Conservation (phyloP, 2,888 invertebrate species). For the Leptopterna dolabrata region DNA sequence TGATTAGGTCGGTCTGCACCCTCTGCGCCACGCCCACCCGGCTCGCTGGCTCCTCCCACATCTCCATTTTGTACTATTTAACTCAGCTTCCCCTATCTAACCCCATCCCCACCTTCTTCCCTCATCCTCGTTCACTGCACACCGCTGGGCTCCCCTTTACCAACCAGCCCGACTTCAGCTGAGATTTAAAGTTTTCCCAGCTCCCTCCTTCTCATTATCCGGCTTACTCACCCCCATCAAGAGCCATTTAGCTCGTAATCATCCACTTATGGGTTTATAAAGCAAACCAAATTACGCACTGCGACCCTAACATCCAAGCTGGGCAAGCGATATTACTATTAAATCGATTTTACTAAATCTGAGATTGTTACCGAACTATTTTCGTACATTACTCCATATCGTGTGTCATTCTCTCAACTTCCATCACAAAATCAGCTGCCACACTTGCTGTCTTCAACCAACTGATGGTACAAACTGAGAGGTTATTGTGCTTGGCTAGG, state of each 20-base stretch:
- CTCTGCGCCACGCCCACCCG: conserved; percentile 13
- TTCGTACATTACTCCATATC: too few relatives aligned
- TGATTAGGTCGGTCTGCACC: conserved; percentile 42
- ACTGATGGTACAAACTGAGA: too few relatives aligned
- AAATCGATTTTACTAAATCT: too few relatives aligned
- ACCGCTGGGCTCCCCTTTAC: not conserved
- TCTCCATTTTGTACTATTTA: conserved; percentile 55
- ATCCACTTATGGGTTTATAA: conserved; percentile 44
- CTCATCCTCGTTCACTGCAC: not conserved
- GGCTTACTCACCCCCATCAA: not conserved
- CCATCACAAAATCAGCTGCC: too few relatives aligned
- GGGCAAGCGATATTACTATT: not conserved
- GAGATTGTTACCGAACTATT: too few relatives aligned
- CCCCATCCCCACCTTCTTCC: not conserved
- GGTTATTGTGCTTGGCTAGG: too few relatives aligned
- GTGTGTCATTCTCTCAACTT: too few relatives aligned
- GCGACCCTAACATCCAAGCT: not conserved
- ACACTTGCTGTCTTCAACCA: too few relatives aligned
- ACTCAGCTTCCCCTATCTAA: not conserved
- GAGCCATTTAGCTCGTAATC: conserved; percentile 18
- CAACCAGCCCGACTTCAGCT: not conserved
- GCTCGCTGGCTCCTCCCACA: conserved; percentile 45
- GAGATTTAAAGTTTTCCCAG: not conserved
- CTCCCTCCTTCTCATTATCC: not conserved
- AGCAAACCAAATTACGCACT: conserved; percentile 36